Percentiles rank a stretch among this genome's conserved stretches.
phyloP scores from a whole-genome alignment of 2,888 invertebrate species.

The Girardia tigrina region DNA sequence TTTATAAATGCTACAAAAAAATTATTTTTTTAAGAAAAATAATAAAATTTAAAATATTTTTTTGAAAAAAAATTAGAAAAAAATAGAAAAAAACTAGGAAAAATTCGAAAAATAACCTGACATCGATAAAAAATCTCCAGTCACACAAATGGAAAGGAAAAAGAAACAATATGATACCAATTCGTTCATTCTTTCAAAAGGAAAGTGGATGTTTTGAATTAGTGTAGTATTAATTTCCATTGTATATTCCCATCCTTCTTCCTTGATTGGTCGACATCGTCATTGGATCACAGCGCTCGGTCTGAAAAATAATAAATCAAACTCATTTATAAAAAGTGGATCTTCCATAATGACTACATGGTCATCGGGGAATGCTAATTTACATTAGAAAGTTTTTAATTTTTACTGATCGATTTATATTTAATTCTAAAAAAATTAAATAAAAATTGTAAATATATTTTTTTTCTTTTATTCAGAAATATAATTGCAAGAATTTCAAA shows the following conservation, averaged over 20 bases:
- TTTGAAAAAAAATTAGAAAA: not conserved
- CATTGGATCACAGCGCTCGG: not conserved
- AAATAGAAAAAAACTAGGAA: not conserved
- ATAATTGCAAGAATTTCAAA: too few species aligned
- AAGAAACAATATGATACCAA: not conserved
- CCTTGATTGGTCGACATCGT: not conserved
- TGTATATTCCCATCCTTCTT: not conserved
- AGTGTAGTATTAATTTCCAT: not conserved
- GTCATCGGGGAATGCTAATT: conserved; percentile 17
- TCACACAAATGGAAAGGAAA: not conserved
- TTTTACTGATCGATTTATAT: conserved; percentile 13
- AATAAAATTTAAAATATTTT: too few species aligned
- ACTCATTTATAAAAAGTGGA: conserved; percentile 23
- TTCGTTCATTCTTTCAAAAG: not conserved
- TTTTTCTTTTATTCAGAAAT: too few species aligned
- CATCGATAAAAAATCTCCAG: not conserved
- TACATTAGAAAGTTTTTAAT: conserved; percentile 20
- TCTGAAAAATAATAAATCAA: conserved; percentile 20
- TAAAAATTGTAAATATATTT: too few species aligned
- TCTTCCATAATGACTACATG: not conserved
- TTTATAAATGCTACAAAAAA: too few species aligned
- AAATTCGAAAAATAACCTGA: too few species aligned
- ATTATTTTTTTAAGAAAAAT: too few species aligned
- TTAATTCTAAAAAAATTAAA: conserved; percentile 7
- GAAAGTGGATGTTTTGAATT: not conserved